phyloP scores from a whole-genome alignment of 1,140 invertebrate genomes.

The Eriosoma lanigerum region DNA sequence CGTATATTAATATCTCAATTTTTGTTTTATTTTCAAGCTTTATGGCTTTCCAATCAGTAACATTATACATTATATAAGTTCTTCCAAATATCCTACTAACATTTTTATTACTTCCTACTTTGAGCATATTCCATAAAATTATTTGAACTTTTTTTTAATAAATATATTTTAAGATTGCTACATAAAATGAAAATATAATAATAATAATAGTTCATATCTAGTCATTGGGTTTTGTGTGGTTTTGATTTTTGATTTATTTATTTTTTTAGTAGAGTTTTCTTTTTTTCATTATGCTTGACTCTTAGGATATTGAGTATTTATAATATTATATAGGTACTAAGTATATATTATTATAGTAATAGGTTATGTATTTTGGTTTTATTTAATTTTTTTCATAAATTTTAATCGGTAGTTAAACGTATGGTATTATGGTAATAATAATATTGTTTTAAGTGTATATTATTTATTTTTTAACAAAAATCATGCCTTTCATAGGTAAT shows the following conservation, averaged over 20 bases:
- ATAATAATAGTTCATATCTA: slow-evolving; percentile 6
- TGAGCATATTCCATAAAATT: slow-evolving; percentile 20
- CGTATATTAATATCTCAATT: slow-evolving; percentile 18
- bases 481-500: slow-evolving; percentile 37
- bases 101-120: slow-evolving; percentile 47
- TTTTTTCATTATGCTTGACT: slow-evolving; percentile 15
- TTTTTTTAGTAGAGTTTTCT: neutral
- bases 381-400: slow-evolving; percentile 24
- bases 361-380: slow-evolving; percentile 8
- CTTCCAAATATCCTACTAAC: slow-evolving; percentile 48
- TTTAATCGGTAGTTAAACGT: slow-evolving; percentile 26
- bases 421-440: too few relatives aligned
- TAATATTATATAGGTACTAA: slow-evolving; percentile 4
- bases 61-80: slow-evolving; percentile 29
- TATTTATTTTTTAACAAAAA: neutral
- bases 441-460: too few relatives aligned
- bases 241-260: slow-evolving; percentile 14
- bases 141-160: neutral
- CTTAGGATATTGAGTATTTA: neutral
- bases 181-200: neutral
- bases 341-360: slow-evolving; percentile 7
- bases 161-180: neutral
- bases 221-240: slow-evolving; percentile 37
- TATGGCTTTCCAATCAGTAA: slow-evolving; percentile 31
- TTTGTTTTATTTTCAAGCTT: slow-evolving; percentile 12